Evolutionary conservation across 2,113 vertebrate genomes (phyloP).

Genomic region (Narcine bancroftii): DNA sequence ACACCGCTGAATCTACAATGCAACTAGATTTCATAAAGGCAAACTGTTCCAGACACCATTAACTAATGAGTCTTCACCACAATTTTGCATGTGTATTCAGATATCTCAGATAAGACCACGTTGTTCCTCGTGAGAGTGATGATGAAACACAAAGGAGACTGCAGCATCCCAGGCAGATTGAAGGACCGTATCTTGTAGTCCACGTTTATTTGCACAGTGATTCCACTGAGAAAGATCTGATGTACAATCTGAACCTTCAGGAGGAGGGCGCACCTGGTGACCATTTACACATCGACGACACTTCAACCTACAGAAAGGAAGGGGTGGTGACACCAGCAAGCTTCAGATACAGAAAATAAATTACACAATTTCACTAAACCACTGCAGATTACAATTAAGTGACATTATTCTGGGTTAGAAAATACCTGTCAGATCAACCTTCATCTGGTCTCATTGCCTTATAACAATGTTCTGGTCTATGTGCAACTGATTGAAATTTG

Average conservation of each 20-base stretch:
- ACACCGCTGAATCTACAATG: background rate
- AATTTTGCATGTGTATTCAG: constrained; percentile 39
- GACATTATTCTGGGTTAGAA: background rate
- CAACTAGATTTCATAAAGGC: background rate
- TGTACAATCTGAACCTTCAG: constrained; percentile 74
- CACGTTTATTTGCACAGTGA: constrained; percentile 74
- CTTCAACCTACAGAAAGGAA: constrained; percentile 62
- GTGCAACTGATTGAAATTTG: background rate
- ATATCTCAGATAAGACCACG: constrained; percentile 57
- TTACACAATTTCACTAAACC: background rate
- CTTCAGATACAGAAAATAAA: background rate
- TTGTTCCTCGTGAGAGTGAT: constrained; percentile 84
- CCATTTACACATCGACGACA: constrained; percentile 82
- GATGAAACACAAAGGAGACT: constrained; percentile 84
- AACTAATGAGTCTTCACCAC: background rate
- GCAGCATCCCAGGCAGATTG: constrained; percentile 80
- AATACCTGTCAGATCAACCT: background rate
- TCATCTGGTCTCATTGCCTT: background rate
- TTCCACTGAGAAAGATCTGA: constrained; percentile 89
- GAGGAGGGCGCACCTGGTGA: constrained; percentile 69
- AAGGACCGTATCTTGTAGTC: constrained; percentile 75
- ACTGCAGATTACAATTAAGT: background rate
- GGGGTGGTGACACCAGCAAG: background rate
- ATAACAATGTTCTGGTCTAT: background rate
- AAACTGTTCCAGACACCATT: background rate